These are phyloP conservation scores for Prosopocoilus inquinatus DNA, from an alignment of 2,888 invertebrate genomes.

Conservation along the genomic window DNA sequence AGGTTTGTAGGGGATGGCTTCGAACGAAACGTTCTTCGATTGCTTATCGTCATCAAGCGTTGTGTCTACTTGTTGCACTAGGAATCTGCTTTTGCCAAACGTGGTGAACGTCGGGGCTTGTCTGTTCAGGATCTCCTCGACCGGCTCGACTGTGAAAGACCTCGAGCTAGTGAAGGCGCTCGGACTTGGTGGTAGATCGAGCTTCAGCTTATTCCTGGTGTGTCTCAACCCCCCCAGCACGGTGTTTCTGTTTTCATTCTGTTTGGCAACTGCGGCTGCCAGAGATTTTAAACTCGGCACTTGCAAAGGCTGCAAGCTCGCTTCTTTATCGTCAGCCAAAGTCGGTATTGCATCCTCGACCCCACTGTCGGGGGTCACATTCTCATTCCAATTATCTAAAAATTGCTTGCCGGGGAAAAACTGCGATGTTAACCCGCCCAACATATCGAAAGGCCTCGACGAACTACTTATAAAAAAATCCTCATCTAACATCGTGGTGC, in stretches of 20 bases:
- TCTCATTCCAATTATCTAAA: conserved; percentile 35
- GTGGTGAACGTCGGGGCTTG: conserved; percentile 59
- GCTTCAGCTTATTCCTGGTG: conserved; percentile 68
- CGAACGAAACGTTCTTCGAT: conserved; percentile 47
- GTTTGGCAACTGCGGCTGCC: conserved; percentile 40
- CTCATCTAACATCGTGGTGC: conserved; percentile 55
- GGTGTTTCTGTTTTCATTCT: conserved; percentile 29
- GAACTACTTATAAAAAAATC: conserved; percentile 75
- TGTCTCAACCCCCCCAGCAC: conserved; percentile 68
- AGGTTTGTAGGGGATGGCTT: conserved; percentile 48
- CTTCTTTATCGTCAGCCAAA: conserved; percentile 31
- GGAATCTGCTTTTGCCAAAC: conserved; percentile 56
- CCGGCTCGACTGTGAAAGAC: conserved; percentile 20
- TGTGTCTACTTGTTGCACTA: conserved; percentile 50
- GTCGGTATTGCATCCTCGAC: conserved; percentile 61
- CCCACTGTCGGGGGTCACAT: conserved; percentile 63
- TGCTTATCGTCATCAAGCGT: conserved; percentile 38
- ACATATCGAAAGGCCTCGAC: conserved; percentile 66
- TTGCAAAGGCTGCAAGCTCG: conserved; percentile 12
- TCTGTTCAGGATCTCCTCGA: conserved; percentile 34
- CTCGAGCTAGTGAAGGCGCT: conserved; percentile 45
- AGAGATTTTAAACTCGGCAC: conserved; percentile 42
- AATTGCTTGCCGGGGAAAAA: conserved; percentile 65
- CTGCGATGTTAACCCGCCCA: conserved; percentile 58
- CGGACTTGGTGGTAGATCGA: conserved; percentile 66